Evolutionary conservation across 2,888 invertebrate genomes (phyloP), one percentile per base, ranked within the genome.

Genomic region (Paralinhomoeus sp.): DNA sequence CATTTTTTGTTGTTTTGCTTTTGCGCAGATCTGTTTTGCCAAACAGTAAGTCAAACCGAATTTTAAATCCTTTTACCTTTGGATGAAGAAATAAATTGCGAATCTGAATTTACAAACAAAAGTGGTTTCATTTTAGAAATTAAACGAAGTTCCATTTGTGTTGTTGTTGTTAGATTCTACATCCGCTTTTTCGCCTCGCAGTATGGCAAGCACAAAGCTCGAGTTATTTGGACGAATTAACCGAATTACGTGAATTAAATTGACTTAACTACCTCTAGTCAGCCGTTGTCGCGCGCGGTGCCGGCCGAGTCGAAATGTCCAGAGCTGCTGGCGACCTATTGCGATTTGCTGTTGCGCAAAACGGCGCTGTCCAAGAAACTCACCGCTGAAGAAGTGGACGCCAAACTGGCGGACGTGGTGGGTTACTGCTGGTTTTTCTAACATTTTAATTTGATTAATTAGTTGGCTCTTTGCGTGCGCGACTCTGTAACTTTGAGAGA

Each of bases 241-340:
- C n/a, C n/a, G n/a, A n/a, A n/a, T 31, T 31, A 31, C 15, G 9
- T 31, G 15, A 31, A 31, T 31, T 31, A 12, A 9, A 12, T 31
- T 31, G 9, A 31, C 31, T 31, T 31, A 31, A 31, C 9, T 31
- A 15, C 9, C 12, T 31, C 15, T 15, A 31, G 15, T 31, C 15
- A 12, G 31, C 15, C 15, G 9, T 31, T 31, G 31, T 31, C 15
- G 9, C 31, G 9, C 9, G 15, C 31, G 31, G 51, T 49, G 21
- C 45, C 51, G 1, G 24, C 39, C 9, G 93, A 99, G 65, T 93
- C 91, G 51, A 87, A 89, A 64, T 97, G 93, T 66, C 97, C 97
- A 1, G 97, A 99, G 67, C 73, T 99, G 48, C 72, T 97, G 56
- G 97, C 97, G 44, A 97, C 93, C 67, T 97, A 89, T 72, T 97